Base-by-base conservation (phyloP, 2,113 vertebrate species). In the Poeciliopsis occidentalis region DNA sequence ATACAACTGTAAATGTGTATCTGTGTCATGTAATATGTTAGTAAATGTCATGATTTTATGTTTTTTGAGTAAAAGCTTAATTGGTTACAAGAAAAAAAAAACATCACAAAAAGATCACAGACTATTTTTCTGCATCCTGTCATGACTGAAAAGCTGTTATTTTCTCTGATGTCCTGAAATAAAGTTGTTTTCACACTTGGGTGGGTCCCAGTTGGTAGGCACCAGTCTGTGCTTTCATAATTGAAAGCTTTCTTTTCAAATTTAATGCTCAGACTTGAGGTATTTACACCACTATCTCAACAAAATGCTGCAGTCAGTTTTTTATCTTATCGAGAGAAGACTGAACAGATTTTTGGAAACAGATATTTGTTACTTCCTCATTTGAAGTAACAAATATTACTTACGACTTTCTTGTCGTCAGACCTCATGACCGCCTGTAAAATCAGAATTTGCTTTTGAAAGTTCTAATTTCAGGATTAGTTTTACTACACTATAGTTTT, bases 1-100 rank as follows among this genome's bases (percentile, higher is more conserved):
- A 41, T 76, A 63, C 47, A 12, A 60, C 57, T 80, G 69, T 85
- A 41, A 83, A 80, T 69, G 61, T 73, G 54, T 67, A n/a, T 64
- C 47, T 82, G 22, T 84, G 31, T 64, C 76, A 39, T 62, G 67
- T 86, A 71, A 73, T 4, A 47, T 79, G 37, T 64, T 57, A 39
- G 64, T 2, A 82, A 71, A 73, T 85, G 47, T 86, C 39, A 69
- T 44, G 54, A 62, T 79, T 8, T 34, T 60, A 11, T 63, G 64
- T 64, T 79, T 65, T 65, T 12, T 67, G 24, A 41, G 41, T 17
- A 41, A 44, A 44, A 8, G n/a, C 39, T 19, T 4, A 47, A 47
- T 19, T 7, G 4, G 44, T 17, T 19, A 17, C 4, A 47, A 47
- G 76, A 37, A 61, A 10, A 5, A 19, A 47, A 78, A 37, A 57